Base-by-base conservation (phyloP, 1,140 invertebrate species). In the Zophobas atratus region DNA sequence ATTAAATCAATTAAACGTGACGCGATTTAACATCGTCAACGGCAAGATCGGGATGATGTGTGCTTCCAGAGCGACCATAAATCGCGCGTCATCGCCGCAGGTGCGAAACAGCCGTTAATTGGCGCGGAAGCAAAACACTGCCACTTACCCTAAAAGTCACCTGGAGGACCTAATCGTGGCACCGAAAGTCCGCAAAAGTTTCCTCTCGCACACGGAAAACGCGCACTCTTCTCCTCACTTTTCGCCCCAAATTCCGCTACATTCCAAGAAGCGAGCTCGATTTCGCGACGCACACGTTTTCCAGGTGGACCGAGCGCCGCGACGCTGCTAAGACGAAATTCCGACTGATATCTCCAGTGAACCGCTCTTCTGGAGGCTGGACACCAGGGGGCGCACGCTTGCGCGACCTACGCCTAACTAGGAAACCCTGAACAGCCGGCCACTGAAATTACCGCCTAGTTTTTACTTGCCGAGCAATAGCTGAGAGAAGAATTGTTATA, bases 341-440 rank as follows among this genome's bases (percentile, higher is more conserved):
- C 63, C 77, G 46, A 78, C 77, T 78, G 77, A 53, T 41, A 78
- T 74, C 71, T 78, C 70, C 39, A 78, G 70, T 78, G 70, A 70
- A 49, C 46, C 71, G 73, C 77, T 60, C 77, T 78, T 74, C 70
- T 55, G 77, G 77, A 70, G 63, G 63, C 67, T 70, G 70, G 77
- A 53, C 60, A 56, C 39, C 43, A 56, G 43, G 35, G 49, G 63
- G 71, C 77, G 20, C 20, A 20, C 20, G 77, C 71, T 70, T 74
- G 77, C 77, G 77, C 77, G 77, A 78, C 56, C 77, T 49, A 78
- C 77, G 71, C 77, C 77, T 78, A 77, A 72, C 63, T 55, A 78
- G 71, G 71, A 78, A 60, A 78, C 49, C 43, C 70, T 74, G 73
- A 73, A 67, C 77, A 43, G 39, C 70, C 76, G 38, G 46, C 38